Base-by-base conservation (phyloP, 2,113 vertebrate species). In the Pterocles orientalis region DNA sequence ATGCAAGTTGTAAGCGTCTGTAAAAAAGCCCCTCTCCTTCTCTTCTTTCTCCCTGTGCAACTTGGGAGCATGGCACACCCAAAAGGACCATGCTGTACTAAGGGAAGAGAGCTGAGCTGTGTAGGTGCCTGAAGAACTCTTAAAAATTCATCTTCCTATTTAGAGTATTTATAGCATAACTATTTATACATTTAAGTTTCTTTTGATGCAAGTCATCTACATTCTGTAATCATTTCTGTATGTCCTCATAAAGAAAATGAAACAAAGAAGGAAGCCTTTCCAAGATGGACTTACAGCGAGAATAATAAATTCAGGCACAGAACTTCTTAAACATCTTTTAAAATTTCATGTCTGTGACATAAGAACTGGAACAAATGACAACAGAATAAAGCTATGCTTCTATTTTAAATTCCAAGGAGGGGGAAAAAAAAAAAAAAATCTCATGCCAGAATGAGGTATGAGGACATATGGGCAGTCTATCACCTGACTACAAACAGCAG, bases 401-500 rank as follows among this genome's bases (percentile, higher is more conserved):
- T 86, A 82, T 53, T 90, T 85, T 41, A 79, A 61, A 72, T 82
- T 91, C 89, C 73, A 65, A 91, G 69, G 48, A 5, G 45, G 6
- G 5, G 19, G 8, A 26, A 60, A 50, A 70, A 70, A 11, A 26
- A 60, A 50, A 70, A 70, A 58, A 43, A 34, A 39, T 6, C 82
- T 93, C 33, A 66, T 39, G 88, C 73, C 94, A 96, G 92, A 97
- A 96, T 91, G 90, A 95, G 96, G 93, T 95, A 95, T 6, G 87
- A 93, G 93, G 93, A 93, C 94, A 94, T 95, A 96, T 96, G 95
- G 93, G 87, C 94, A 95, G 95, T 96, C 96, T 97, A 96, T 95
- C 95, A 96, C 94, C 95, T 95, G 92, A 96, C 95, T 95, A 95
- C 94, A 94, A 90, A 88, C 94, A 95, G 76, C 91, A 85, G 71